Evolutionary conservation across 64 coral and sea anemone genomes (phyloP).

Genomic region (Montipora efflorescens): DNA sequence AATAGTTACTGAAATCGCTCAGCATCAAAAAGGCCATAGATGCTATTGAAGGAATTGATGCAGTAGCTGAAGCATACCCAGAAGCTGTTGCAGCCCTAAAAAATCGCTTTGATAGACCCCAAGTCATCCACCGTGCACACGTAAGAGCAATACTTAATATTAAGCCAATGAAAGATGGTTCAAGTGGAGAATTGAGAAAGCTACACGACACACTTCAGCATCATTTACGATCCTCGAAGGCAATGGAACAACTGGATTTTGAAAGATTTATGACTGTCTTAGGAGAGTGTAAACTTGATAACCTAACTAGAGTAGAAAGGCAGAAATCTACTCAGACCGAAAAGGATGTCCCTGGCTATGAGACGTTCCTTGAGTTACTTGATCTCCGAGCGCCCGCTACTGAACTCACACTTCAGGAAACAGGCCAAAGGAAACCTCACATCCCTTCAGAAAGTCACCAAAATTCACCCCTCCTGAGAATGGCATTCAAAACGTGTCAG

Average conservation of each 20-base stretch:
- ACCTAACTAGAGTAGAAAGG: conserved; percentile 45
- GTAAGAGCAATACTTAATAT: conserved; percentile 46
- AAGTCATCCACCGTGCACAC: conserved; percentile 28
- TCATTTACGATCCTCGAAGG: conserved; percentile 52
- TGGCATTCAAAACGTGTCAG: background rate
- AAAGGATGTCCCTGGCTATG: conserved; percentile 11
- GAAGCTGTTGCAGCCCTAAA: conserved; percentile 61
- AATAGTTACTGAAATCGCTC: conserved; percentile 2
- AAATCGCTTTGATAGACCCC: conserved; percentile 31
- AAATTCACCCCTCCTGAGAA: background rate
- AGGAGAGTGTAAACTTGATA: conserved; percentile 27
- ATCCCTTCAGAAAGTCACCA: background rate
- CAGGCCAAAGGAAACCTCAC: background rate
- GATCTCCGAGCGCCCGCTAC: conserved; percentile 49
- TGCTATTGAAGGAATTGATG: conserved; percentile 67
- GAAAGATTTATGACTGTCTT: conserved; percentile 46
- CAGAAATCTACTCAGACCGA: conserved; percentile 44
- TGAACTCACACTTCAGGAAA: background rate
- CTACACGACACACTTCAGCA: conserved; percentile 61
- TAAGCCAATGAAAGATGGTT: conserved; percentile 52
- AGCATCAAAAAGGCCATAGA: conserved; percentile 55
- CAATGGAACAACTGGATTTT: conserved; percentile 46
- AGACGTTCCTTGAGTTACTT: conserved; percentile 48
- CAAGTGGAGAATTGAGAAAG: conserved; percentile 32
- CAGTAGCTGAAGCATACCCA: conserved; percentile 47